Base-by-base conservation (phyloP, 2,888 invertebrate species). In the Venustoraphidia nigricollis region DNA sequence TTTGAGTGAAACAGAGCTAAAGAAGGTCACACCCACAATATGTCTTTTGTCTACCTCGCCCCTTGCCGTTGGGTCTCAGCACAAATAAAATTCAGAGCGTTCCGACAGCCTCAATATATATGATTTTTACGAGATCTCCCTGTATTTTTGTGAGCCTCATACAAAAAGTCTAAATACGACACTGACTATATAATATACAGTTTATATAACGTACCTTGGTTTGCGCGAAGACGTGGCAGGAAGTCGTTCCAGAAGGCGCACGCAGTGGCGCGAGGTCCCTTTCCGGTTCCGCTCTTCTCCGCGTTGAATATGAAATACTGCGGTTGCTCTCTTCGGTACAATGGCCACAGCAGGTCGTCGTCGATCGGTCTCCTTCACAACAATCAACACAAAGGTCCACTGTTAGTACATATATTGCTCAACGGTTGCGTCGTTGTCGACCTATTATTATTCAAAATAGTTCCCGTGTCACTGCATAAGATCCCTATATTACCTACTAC, bases 161-260 rank as follows among this genome's bases (percentile, higher is more conserved):
- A 4, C n/a, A n/a, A n/a, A n/a, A 13, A 34, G 9, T 27, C 27
- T 11, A 38, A 38, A 13, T 11, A 4, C 41, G 27, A 34, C 10
- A 27, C 27, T 34, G 34, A 27, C 27, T 27, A 27, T 27, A 17
- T 4, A 17, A 2, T 17, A 27, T 27, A 27, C 27, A 27, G 27
- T 27, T 27, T 6, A 6, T 17, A 17, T 35, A 17, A 55, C 62
- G 55, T 68, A 79, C 80, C 77, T 68, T 76, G 72, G 66, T 77
- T 74, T 71, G 82, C 83, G 66, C 81, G 76, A 57, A 96, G 80
- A 66, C 86, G 83, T 53, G 94, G 94, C 63, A 96, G 75, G 70
- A 94, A 93, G 59, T 90, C 84, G 62, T 92, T 92, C 96, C 96
- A 96, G 69, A 96, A 96, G 47, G 92, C 89, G 68, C 96, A 96